Conservation (phyloP, 2,888 invertebrate species). For the Drosophila percnosoma region DNA sequence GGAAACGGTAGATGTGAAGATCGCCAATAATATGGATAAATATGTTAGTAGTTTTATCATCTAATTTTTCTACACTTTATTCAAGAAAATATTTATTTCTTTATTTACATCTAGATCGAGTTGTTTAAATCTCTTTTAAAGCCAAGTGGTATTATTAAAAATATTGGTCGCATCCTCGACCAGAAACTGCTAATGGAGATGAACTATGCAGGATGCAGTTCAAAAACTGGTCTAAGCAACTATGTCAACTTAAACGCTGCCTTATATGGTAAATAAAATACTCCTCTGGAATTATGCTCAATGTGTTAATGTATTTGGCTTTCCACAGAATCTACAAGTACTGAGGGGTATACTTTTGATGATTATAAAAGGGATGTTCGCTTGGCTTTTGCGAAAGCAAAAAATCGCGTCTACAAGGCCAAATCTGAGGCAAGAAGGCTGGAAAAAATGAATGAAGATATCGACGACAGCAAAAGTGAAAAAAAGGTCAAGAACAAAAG, state of each 20-base stretch:
- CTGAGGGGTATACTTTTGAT: conserved; percentile 44
- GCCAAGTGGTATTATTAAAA: conserved; percentile 45
- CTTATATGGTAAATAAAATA: conserved; percentile 37
- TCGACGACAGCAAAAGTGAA: not conserved
- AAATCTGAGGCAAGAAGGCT: conserved; percentile 23
- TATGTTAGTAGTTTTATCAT: conserved; percentile 34
- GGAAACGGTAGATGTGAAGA: conserved; percentile 40
- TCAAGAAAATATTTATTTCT: not conserved
- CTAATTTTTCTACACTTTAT: not conserved
- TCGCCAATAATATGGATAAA: conserved; percentile 42
- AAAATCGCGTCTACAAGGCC: conserved; percentile 51
- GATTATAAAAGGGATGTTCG: conserved; percentile 46
- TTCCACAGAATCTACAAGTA: conserved; percentile 40
- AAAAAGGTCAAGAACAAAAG: not conserved
- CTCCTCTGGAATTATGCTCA: not conserved
- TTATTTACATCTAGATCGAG: conserved; percentile 24
- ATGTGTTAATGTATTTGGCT: not conserved
- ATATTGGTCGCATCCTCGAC: conserved; percentile 46
- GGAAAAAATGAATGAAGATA: conserved; percentile 18
- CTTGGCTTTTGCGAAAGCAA: conserved; percentile 42
- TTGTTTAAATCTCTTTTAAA: conserved; percentile 37
- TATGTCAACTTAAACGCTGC: conserved; percentile 46
- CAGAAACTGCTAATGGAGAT: conserved; percentile 44
- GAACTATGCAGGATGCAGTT: conserved; percentile 41
- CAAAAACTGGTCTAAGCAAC: conserved; percentile 39